Evolutionary conservation across 2,888 invertebrate genomes (phyloP).

Genomic region (Melanostoma scalare): DNA sequence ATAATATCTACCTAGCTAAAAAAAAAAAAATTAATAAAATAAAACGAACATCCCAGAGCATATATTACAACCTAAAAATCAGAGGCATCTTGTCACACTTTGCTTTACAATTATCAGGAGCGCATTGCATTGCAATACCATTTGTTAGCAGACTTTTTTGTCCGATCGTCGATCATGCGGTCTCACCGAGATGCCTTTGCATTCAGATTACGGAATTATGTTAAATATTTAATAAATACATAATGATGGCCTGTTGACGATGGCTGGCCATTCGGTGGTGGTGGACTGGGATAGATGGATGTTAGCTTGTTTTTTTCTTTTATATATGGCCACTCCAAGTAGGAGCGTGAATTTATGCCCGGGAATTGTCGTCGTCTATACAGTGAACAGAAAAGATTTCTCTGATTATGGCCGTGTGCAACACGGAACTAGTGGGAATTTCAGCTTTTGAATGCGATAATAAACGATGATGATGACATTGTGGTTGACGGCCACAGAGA

Average conservation of each 20-base stretch:
- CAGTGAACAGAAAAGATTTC: slow-evolving; percentile 22
- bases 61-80: no score
- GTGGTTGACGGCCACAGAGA: slow-evolving; percentile 47
- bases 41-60: no score
- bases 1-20: no score
- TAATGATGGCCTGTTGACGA: slow-evolving; percentile 68
- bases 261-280: neutral
- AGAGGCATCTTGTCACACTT: no score
- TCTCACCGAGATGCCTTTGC: slow-evolving; percentile 74
- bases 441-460: slow-evolving; percentile 68
- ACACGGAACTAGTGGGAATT: slow-evolving; percentile 71
- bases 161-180: slow-evolving; percentile 20
- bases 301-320: slow-evolving; percentile 46
- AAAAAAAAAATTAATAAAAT: no score
- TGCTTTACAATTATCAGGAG: no score
- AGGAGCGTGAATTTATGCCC: slow-evolving; percentile 71
- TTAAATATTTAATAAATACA: slow-evolving; percentile 81
- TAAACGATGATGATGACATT: slow-evolving; percentile 71
- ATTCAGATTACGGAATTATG: slow-evolving; percentile 81
- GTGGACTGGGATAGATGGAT: slow-evolving; percentile 53
- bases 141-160: slow-evolving; percentile 22
- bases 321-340: slow-evolving; percentile 20
- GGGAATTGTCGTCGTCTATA: slow-evolving; percentile 37
- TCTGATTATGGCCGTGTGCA: slow-evolving; percentile 58
- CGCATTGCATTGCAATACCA: slow-evolving; percentile 10